Evolutionary conservation across 2,113 vertebrate genomes (phyloP), one percentile per base, ranked within the genome.

Genomic region (Pteropus alecto): DNA sequence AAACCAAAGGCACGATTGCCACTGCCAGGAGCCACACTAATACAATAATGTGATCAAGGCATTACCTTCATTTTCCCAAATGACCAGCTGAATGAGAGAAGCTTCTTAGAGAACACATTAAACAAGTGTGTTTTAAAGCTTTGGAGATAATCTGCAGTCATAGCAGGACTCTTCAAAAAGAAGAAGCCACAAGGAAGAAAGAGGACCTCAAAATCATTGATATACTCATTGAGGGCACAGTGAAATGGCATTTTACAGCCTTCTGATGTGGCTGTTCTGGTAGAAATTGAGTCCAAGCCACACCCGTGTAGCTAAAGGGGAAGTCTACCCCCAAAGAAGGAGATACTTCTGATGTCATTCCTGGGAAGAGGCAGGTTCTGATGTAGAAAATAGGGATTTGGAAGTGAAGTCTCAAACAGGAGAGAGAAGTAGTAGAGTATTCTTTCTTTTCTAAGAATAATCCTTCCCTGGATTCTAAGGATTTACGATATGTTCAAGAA

Each of bases 271-370:
- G 11, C 73, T 51, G 11, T 51, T 76, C 22, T 68, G 58, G 33
- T 63, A 30, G 46, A 68, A 95, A 87, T 10, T 28, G 38, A 12
- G 19, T 58, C 30, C 82, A 33, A 43, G 33, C 2, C 58, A 61
- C 21, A 61, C 1, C 3, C 1, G 6, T 30, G 0, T 51, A 21
- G 24, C 21, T 71, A 19, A 51, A 0, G 2, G 2, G 2, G 3
- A 10, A 35, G 8, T 89, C 7, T 90, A 76, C 11, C n/a, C 9
- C 43, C 5, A 68, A 60, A 87, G 7, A 33, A 63, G n/a, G 35
- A 67, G 7, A 1, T 89, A 43, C 70, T 81, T 61, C 26, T 91
- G 30, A 79, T 79, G 11, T 63, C 60, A 56, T 1, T 54, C 56
- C 6, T 35, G 33, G 48, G 51, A 78, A 83, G 68, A 90, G 30